Base-by-base conservation (phyloP, 2,113 vertebrate species). In the Solea solea region DNA sequence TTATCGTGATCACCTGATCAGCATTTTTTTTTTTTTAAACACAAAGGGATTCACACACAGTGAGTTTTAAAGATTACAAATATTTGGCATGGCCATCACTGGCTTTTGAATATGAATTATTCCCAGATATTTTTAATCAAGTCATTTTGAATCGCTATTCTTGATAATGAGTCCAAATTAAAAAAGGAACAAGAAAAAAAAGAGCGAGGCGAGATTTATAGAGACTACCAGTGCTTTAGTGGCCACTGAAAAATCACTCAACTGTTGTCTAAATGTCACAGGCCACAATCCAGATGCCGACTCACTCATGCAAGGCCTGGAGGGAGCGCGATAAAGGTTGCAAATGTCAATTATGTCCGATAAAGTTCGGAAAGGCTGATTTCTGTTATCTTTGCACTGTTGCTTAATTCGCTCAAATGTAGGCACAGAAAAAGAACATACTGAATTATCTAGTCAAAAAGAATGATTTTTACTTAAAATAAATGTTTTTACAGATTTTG, bases 211-310 rank as follows among this genome's bases (percentile, higher is more conserved):
- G 8, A 13, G 62, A 81, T 71, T 82, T 71, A 70, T 63, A 39
- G 56, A 21, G 48, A 74, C 61, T 72, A 81, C 72, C 61, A 81
- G 74, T 85, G 82, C 77, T 84, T 85, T 84, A 80, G 80, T 78
- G 77, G 74, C 82, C 16, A 62, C 72, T 78, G 78, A 79, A 90
- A 85, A 88, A 75, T 77, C 68, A 73, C 66, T 78, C 9, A 89
- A 83, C 79, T 89, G 88, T 87, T 91, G 84, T 91, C 86, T 89
- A 92, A 92, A 93, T 93, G 90, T 91, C 92, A 93, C 83, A 82
- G 83, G 83, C 82, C 81, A 78, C 67, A 76, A 84, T 88, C 85
- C 86, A 89, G 84, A 87, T 86, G 74, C 52, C 27, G 54, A 62
- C 67, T 86, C 80, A 82, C 81, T 86, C 73, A 51, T 78, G 65